Evolutionary conservation across 2,797 vertebrate genomes (phyloP), one percentile per base, ranked within the genome.

Genomic region (Ambastaia sidthimunki): DNA sequence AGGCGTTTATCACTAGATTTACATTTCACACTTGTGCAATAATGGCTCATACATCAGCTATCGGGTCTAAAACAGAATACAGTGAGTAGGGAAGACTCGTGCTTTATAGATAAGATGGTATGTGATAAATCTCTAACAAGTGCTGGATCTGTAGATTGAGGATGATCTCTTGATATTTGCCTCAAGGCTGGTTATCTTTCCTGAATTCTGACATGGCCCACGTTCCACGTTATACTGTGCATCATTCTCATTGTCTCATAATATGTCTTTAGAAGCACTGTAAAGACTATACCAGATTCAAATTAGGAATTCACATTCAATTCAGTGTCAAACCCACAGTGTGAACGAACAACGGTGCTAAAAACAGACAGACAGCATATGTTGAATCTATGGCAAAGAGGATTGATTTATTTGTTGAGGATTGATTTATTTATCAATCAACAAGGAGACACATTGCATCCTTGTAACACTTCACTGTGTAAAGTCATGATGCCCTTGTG

Each of bases 401-500:
- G 28, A 28, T 28, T 28, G 28, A 28, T 28, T 28, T 28, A 28
- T 28, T 78, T 21, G 0, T 68, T 25, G 16, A 54, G 71, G 76
- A 78, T 78, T 78, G 76, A 78, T 78, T 78, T 54, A 78, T 78
- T 65, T 78, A 57, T 78, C 68, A 71, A n/a, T 78, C 76, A 78
- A 71, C 68, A 65, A 59, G 76, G 59, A 78, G 76, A 78, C 68
- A 70, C 76, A 71, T 44, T 0, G 7, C 76, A 65, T 71, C 76
- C 76, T 71, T 71, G 76, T 65, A 63, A 52, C 68, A 86, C 89
- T 86, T 86, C 83, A 69, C 86, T 70, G 70, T 83, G 82, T 82
- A 80, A 82, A 85, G 82, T 84, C 81, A 83, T 60, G 82, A 80
- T 90, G 88, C 87, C 88, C 89, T 88, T 90, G 86, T 80, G 82